phyloP scores from a whole-genome alignment of 1,140 invertebrate species.

The Eurosta solidaginis region DNA sequence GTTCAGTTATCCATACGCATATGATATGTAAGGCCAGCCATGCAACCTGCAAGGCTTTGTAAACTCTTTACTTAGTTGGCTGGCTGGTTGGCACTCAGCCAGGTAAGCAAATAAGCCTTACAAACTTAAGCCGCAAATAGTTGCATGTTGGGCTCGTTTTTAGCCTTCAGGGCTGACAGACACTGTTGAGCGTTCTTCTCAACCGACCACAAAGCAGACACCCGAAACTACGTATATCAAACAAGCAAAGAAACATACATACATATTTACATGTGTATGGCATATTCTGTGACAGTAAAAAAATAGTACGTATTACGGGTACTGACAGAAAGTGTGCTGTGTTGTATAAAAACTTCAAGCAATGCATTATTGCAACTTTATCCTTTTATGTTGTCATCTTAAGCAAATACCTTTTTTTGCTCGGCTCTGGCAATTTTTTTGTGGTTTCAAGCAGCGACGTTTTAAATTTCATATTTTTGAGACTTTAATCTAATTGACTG shows the following conservation, averaged over 20 bases:
- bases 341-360: neutral
- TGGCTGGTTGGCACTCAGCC: neutral
- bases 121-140: slow-evolving; percentile 3
- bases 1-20: neutral
- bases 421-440: neutral
- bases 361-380: neutral
- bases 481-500: neutral
- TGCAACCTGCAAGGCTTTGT: neutral
- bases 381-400: slow-evolving; percentile 2
- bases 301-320: neutral
- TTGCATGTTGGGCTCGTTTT: neutral
- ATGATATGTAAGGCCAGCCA: neutral
- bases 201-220: slow-evolving; percentile 8
- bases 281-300: neutral
- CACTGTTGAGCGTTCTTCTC: neutral
- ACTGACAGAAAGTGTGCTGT: neutral
- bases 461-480: slow-evolving; percentile 24
- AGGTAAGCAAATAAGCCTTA: slow-evolving; percentile 19
- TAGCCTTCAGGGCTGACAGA: neutral
- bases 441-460: neutral
- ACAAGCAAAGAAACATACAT: neutral
- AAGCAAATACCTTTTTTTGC: neutral
- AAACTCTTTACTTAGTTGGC: neutral
- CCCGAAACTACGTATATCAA: no score
- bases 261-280: neutral